Percentiles rank a stretch among this genome's conserved stretches.
Conservation (phyloP, 2,113 vertebrate species). For the Desmodus rotundus region DNA sequence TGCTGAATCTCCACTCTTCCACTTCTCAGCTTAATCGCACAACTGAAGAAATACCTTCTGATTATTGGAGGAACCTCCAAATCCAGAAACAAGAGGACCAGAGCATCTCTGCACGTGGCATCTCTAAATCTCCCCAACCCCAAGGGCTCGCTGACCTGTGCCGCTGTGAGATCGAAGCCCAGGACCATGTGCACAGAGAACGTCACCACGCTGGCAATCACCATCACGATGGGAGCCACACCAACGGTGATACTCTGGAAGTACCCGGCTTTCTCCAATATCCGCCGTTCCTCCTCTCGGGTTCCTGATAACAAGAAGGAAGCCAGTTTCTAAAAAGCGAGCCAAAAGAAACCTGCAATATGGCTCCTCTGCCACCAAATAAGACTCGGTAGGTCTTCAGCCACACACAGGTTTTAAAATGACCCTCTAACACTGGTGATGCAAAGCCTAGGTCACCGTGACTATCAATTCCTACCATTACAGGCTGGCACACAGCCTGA, state of each 20-base stretch:
- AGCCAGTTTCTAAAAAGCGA: not conserved
- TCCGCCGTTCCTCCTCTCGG: constrained; percentile 87
- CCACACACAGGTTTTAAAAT: not conserved
- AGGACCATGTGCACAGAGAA: constrained; percentile 94
- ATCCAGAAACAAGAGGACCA: not conserved
- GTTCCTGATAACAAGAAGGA: constrained; percentile 81
- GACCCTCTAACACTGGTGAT: not conserved
- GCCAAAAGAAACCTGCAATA: not conserved
- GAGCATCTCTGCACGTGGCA: not conserved
- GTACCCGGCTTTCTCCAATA: constrained; percentile 90
- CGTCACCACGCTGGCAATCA: constrained; percentile 93
- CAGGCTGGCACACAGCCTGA: not conserved
- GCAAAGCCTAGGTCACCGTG: not conserved
- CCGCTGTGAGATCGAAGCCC: constrained; percentile 91
- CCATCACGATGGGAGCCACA: constrained; percentile 92
- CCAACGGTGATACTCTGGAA: constrained; percentile 96
- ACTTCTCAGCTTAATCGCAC: not conserved
- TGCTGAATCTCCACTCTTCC: not conserved
- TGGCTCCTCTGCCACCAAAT: not conserved
- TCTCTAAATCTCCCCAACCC: not conserved
- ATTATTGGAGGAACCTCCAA: not conserved
- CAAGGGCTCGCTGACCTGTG: constrained; percentile 83
- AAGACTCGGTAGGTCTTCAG: not conserved
- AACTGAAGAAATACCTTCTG: not conserved
- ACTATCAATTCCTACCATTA: not conserved